Conservation (phyloP, 2,797 vertebrate species). For the Neosalanx taihuensis region DNA sequence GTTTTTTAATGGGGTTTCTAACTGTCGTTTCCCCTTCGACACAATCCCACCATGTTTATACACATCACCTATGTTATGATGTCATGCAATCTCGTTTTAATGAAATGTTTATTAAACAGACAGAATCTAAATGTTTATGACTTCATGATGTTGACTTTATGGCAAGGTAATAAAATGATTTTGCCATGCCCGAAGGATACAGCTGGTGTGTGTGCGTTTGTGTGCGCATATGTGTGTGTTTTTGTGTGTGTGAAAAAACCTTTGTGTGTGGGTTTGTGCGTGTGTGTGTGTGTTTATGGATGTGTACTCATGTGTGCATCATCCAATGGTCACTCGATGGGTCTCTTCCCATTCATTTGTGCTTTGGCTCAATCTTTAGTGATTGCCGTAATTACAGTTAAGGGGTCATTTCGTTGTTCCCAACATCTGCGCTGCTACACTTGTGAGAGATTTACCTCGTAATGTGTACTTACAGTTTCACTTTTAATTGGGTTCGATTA, state of each 20-base stretch:
- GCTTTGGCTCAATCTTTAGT: slow-evolving; percentile 21
- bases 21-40: no score
- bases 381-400: slow-evolving; percentile 34
- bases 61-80: no score
- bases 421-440: slow-evolving; percentile 42
- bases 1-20: no score
- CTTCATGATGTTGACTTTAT: slow-evolving; percentile 7
- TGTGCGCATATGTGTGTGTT: background rate
- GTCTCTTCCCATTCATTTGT: slow-evolving; percentile 3
- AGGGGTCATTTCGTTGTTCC: slow-evolving; percentile 30
- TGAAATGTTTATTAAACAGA: background rate
- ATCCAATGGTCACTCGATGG: no score
- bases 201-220: background rate
- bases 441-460: slow-evolving; percentile 25
- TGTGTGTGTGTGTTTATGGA: background rate
- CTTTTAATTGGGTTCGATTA: slow-evolving; percentile 40
- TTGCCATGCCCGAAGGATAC: background rate
- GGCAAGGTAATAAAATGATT: background rate
- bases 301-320: background rate
- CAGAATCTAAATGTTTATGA: slow-evolving; percentile 2
- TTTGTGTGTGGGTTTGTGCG: background rate
- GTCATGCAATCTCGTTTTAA: no score
- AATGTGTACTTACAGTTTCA: slow-evolving; percentile 36
- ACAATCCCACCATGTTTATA: no score
- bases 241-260: background rate